phyloP scores from a whole-genome alignment of 2,113 vertebrate genomes.

The Hylia prasina region DNA sequence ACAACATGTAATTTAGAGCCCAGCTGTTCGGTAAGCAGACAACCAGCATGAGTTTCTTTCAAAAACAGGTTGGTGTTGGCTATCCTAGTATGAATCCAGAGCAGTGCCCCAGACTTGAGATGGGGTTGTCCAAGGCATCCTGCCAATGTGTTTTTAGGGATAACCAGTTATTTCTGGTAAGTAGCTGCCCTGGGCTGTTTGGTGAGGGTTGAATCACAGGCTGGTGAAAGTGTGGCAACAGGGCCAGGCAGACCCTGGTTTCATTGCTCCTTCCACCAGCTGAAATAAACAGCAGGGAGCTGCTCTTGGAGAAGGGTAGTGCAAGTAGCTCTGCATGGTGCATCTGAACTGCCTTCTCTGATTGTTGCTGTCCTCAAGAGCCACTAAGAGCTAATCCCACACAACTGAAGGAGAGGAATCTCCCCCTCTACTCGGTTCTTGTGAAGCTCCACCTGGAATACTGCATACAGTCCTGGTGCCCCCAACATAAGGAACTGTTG shows the following conservation, averaged over 20 bases:
- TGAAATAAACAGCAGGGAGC: conserved; percentile 28
- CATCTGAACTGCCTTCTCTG: conserved; percentile 36
- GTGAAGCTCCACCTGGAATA: neutral
- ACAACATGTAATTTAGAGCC: neutral
- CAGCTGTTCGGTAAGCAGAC: neutral
- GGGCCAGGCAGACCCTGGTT: neutral
- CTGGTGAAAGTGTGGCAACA: neutral
- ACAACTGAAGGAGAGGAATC: neutral
- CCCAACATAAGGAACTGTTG: neutral
- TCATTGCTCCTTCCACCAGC: conserved; percentile 25
- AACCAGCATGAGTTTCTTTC: neutral
- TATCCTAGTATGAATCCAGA: neutral
- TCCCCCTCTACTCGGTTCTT: neutral
- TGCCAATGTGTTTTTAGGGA: neutral
- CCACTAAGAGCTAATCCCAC: neutral
- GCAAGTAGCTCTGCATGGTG: conserved; percentile 11
- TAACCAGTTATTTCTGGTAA: neutral
- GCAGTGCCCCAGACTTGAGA: neutral
- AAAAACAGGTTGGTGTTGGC: neutral
- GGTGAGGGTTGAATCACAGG: neutral
- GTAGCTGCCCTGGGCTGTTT: neutral
- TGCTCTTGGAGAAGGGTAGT: conserved; percentile 29
- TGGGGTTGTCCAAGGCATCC: neutral
- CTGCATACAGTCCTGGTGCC: neutral
- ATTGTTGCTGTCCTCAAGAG: conserved; percentile 6